Base-by-base conservation (phyloP, 2,797 vertebrate genomes). In the Alosa sapidissima region DNA sequence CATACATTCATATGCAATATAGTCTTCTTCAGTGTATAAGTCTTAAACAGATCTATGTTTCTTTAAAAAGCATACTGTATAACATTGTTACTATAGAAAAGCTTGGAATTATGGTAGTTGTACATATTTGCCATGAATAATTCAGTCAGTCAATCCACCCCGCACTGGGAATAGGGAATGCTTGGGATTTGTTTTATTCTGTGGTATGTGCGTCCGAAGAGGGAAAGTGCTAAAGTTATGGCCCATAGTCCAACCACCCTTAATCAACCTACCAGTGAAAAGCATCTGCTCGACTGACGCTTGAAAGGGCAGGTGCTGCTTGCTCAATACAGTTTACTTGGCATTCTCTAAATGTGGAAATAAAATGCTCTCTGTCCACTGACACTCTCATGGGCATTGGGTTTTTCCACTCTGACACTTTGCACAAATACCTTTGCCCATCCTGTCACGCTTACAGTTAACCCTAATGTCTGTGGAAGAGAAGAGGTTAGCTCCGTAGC, bases 1-100 rank as follows among this genome's bases (percentile, higher is more conserved):
- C 92, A 93, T 95, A 96, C 95, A 96, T 96, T 95, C 95, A 95
- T 94, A 94, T 93, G 94, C 95, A 95, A 92, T 94, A 95, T 93
- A 93, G 91, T 94, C 93, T 94, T 94, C 93, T 95, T 95, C 95
- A 96, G 95, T 95, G 95, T 95, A 94, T 94, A 95, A 91, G 92
- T 94, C 92, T 94, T 93, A 88, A 94, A 95, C 94, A 95, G 93
- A 93, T 94, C 93, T 95, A 96, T 94, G 92, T 92, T 90, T 94
- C 89, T 93, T 93, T 92, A 91, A 93, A 89, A 89, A 89, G 88
- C 86, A 89, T 90, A 88, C 85, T 85, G 88, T 87, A 93, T 91
- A 94, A 91, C 91, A 93, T 87, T 82, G 86, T 91, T 94, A 91
- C 91, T 93, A 94, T 89, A 93, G 92, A 90, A 90, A 94, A 94